Conservation (phyloP, 2,888 invertebrate genomes). For the Lasioglossum calceatum region DNA sequence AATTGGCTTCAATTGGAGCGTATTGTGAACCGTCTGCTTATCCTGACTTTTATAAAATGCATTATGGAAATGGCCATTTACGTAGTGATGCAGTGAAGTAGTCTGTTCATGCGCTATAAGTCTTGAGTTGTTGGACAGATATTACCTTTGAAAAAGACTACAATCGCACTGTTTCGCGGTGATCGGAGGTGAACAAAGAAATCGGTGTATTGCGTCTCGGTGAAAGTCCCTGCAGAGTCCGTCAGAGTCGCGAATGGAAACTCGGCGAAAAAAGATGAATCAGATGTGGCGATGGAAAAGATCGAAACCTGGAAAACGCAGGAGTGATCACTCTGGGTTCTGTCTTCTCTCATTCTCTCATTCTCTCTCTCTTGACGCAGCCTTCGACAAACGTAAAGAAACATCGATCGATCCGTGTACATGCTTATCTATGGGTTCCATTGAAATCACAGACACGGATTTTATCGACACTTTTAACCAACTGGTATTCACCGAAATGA, state of each 20-base stretch:
- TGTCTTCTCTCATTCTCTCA: slow-evolving; percentile 3
- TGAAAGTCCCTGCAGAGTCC: slow-evolving; percentile 8
- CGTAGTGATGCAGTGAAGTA: not conserved
- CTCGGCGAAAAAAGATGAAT: slow-evolving; percentile 1
- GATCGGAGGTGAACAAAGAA: not conserved
- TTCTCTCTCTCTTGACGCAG: slow-evolving; percentile 27
- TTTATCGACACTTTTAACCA: not conserved
- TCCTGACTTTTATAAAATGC: not conserved
- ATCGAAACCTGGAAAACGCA: slow-evolving; percentile 38
- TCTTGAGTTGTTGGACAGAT: not conserved
- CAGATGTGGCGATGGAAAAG: not conserved
- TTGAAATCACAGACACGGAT: not conserved
- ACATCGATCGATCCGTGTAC: slow-evolving; percentile 51
- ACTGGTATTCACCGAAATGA: not conserved
- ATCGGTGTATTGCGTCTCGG: not conserved
- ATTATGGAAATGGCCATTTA: not conserved
- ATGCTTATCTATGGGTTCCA: slow-evolving; percentile 53
- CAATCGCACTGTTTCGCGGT: not conserved
- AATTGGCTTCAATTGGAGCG: not conserved
- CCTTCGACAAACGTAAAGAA: slow-evolving; percentile 33
- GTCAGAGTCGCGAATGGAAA: slow-evolving; percentile 15
- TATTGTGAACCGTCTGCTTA: not conserved
- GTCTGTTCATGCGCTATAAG: not conserved
- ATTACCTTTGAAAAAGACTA: not conserved
- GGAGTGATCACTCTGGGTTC: slow-evolving; percentile 48